Base-by-base conservation (phyloP, 2,888 invertebrate genomes). In the Melitaea athalia region DNA sequence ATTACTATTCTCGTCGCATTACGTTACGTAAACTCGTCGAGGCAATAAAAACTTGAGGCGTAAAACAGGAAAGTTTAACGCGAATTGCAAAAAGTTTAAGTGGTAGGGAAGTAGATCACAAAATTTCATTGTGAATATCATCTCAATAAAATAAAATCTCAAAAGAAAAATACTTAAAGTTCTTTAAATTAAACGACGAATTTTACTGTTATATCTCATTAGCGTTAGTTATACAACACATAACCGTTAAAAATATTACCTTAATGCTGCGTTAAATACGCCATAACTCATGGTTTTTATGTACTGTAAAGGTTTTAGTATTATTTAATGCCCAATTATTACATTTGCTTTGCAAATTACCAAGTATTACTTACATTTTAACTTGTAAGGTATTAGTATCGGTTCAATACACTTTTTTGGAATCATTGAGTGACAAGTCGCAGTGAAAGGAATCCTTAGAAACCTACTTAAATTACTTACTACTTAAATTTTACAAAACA, bases 21-120 rank as follows among this genome's bases (percentile, higher is more conserved):
- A 76, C 74, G 73, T 75, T 72, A 75, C 74, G 75, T 71, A 71
- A 74, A 73, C 75, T 75, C 74, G 72, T 65, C 64, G 70, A 67
- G 47, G 71, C 72, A 74, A 75, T 74, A 73, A 76, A 79, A 79
- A 77, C 75, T 79, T 78, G 68, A 73, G 68, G 72, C 78, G 75
- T 77, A 78, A 78, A 79, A 77, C 75, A 77, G 70, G 72, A 72
- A 76, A 77, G 75, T 76, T 77, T 75, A 73, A 76, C 75, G 72
- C 72, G 76, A 72, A 77, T 76, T 72, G 77, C 76, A 74, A 77
- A 77, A 79, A 79, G 77, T 79, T 78, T 74, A 72, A 77, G 74
- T 75, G 76, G 72, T 69, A 64, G 49, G 64, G 76, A 74, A 73
- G 76, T 77, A 75, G 76, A 77, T 75, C 74, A 72, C 70, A 69